Evolutionary conservation across 2,888 invertebrate genomes (phyloP), one percentile per base, ranked within the genome.

Genomic region (Drosophila demipolita): DNA sequence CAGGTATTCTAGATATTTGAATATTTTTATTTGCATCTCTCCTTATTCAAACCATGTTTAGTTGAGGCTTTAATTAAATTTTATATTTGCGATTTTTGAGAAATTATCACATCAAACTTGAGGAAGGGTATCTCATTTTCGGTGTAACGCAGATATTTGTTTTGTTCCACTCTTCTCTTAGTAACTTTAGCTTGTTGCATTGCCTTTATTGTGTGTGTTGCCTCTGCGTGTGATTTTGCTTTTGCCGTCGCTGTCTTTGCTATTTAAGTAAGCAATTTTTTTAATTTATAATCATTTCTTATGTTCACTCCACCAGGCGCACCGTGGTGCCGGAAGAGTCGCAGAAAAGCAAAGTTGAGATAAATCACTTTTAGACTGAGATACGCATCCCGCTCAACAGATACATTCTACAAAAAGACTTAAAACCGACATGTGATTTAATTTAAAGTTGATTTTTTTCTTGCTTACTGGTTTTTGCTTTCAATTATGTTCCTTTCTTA

Each of bases 331-430:
- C 55, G 68, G 91, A 86, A 63, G 82, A 71, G 38, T 52, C 80
- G 49, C 83, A 64, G n/a, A 52, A 26, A 77, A 88, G 75, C 60
- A 83, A 85, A 78, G 69, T 82, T 66, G 90, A 91, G 79, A 89
- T 91, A 66, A 86, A 87, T 79, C 91, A 90, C 58, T 90, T 88
- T 71, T 91, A 86, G 73, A 35, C 42, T 42, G 29, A 48, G 63
- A 50, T 54, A 17, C 50, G 32, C 33, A 23, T 38, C 17, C 36
- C 61, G 45, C 55, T 40, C 23, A 61, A 11, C 20, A 54, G 42
- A 50, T 65, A 38, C 48, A 66, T 59, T 40, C 40, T 32, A 23
- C 23, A 32, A 60, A 78, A 75, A 78, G 76, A 74, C 82, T 79
- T 73, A 9, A 54, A 65, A 73, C 40, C 57, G 45, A 59, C 60